Base-by-base conservation (phyloP, 2,888 invertebrate species). In the Dastarcus helophoroides region DNA sequence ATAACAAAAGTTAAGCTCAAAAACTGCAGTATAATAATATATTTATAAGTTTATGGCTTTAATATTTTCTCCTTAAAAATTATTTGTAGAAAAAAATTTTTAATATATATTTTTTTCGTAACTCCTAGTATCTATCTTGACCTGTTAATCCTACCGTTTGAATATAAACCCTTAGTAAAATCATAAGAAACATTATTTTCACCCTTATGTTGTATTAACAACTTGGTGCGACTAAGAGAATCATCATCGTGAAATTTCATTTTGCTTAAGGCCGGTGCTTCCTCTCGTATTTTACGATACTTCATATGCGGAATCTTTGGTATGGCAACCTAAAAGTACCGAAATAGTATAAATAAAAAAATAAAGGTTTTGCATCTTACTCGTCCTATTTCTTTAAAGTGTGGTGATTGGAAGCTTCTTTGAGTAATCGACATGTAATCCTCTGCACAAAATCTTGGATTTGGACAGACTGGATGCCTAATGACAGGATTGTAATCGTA, bases 401-500 rank as follows among this genome's bases (percentile, higher is more conserved):
- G 52, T 0, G 70, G 71, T 35, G 64, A 63, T 39, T 63, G 58
- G 38, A 65, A 72, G 44, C 68, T 67, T 37, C 64, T 62, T 47
- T 71, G 69, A 48, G 68, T 67, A 10, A 64, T 66, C 3, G 67
- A 58, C 4, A 58, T 22, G 37, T 65, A 68, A 45, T 66, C 65
- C 59, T 63, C 64, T 14, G 48, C 41, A 29, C 43, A 40, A 14
- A 35, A 11, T n/a, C n/a, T n/a, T n/a, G n/a, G n/a, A n/a, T n/a
- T n/a, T n/a, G n/a, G n/a, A n/a, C n/a, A n/a, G n/a, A n/a, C n/a
- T n/a, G n/a, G n/a, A n/a, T n/a, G n/a, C n/a, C n/a, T n/a, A n/a
- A n/a, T n/a, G n/a, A n/a, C n/a, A n/a, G n/a, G n/a, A n/a, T n/a
- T n/a, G n/a, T n/a, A n/a, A n/a, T n/a, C n/a, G n/a, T n/a, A n/a